Base-by-base conservation (phyloP, 2,113 vertebrate genomes). In the Urocitellus parryii region DNA sequence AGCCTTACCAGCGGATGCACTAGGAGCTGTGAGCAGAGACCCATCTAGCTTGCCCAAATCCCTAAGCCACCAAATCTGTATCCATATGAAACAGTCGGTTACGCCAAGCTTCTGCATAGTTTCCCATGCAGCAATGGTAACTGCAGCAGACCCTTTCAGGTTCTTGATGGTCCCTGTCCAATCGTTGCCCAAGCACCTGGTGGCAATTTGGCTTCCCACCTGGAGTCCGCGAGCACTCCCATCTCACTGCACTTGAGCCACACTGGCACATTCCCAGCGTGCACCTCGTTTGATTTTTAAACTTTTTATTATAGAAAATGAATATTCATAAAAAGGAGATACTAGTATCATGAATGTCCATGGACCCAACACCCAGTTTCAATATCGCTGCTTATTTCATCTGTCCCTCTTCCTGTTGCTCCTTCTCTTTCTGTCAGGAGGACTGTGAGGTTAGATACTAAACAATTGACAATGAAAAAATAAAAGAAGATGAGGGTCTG, bases 301-400 rank as follows among this genome's bases (percentile, higher is more conserved):
- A 11, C 24, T 48, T 88, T 88, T 77, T 45, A 68, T 76, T 77
- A 5, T 18, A 53, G 73, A 81, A 97, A 94, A 96, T 63, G 61
- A 88, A 82, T 85, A 68, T 29, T 56, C 32, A 79, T 53, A 86
- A 79, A 86, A 76, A 53, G 25, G 16, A 86, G 45, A 65, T 56
- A 82, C 67, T 13, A 70, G 12, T 45, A 18, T 48, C 68, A 77
- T 11, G 8, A 89, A 80, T 20, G 22, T 24, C 25, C 48, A 27
- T 1, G 25, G 48, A 65, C 67, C 67, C n/a, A 72, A 70, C 45
- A n/a, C 20, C 25, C 16, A 61, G 34, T 22, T 78, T 53, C 61
- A 63, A 18, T 10, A 70, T 82, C 34, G 39, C 73, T 79, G 16
- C 39, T 91, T 68, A 53, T 72, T 51, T 90, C 13, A 34, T 51